A percentile compares a stretch with the other conserved stretches of the same genome.
Evolutionary conservation across 2,888 invertebrate species (phyloP).

Genomic region (Netelia virgata): DNA sequence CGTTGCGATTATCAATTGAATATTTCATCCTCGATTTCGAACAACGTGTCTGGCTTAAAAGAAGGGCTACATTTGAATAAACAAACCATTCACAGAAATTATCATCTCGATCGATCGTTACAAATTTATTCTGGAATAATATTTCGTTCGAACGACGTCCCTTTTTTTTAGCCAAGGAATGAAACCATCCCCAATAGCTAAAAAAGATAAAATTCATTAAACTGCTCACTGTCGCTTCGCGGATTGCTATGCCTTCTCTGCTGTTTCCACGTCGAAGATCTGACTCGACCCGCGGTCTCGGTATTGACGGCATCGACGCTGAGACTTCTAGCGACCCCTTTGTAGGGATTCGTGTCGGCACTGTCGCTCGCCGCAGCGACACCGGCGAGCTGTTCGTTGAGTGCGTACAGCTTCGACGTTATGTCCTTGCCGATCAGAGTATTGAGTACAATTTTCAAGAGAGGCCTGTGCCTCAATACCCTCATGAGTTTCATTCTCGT

Average conservation of each 20-base stretch:
- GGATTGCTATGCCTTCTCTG: slow-evolving; percentile 84
- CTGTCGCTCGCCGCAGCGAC: slow-evolving; percentile 82
- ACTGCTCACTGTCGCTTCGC: slow-evolving; percentile 84
- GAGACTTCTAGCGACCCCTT: slow-evolving; percentile 89
- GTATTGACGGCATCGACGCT: slow-evolving; percentile 93
- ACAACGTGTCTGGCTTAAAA: too few relatives aligned
- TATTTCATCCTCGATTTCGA: too few relatives aligned
- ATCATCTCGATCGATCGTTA: slow-evolving; percentile 11
- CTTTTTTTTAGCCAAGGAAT: background rate
- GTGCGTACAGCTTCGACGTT: slow-evolving; percentile 93
- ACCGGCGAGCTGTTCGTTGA: slow-evolving; percentile 90
- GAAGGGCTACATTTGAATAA: too few relatives aligned
- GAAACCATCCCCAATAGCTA: background rate
- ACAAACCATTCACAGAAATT: too few relatives aligned
- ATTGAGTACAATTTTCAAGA: slow-evolving; percentile 91
- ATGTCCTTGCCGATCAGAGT: slow-evolving; percentile 94
- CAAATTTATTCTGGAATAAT: background rate
- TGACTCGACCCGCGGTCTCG: slow-evolving; percentile 90
- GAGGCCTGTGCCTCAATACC: slow-evolving; percentile 90
- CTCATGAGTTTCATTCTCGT: slow-evolving; percentile 91
- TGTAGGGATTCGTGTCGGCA: slow-evolving; percentile 84
- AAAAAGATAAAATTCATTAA: background rate
- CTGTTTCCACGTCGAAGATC: slow-evolving; percentile 88
- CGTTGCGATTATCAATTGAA: too few relatives aligned
- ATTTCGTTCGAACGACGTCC: background rate